Conservation (phyloP, 2,888 invertebrate species). For the Synergus gifuensis region DNA sequence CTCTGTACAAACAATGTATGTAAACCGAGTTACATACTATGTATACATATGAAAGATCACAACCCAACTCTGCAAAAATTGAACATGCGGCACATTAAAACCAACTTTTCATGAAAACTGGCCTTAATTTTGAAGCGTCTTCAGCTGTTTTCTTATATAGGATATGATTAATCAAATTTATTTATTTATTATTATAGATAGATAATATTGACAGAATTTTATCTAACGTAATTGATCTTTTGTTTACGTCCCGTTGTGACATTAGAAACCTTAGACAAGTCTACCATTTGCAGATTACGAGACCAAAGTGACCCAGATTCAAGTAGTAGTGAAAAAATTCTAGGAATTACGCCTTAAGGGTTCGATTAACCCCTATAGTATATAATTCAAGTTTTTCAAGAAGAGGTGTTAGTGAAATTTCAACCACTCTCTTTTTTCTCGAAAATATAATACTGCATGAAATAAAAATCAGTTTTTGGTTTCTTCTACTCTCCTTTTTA, state of each 20-base stretch:
- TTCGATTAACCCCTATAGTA: not conserved
- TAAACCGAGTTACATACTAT: too few species aligned
- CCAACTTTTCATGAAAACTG: too few species aligned
- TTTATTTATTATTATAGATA: not conserved
- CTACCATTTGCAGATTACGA: conserved; percentile 32
- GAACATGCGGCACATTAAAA: too few species aligned
- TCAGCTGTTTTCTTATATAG: too few species aligned
- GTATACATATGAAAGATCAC: too few species aligned
- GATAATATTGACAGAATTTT: not conserved
- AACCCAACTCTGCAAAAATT: too few species aligned
- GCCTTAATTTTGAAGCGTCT: too few species aligned
- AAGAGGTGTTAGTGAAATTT: not conserved
- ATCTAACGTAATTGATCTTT: conserved; percentile 2
- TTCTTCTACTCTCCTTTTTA: not conserved
- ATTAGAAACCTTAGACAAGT: conserved; percentile 38
- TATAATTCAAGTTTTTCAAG: not conserved
- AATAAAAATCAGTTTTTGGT: not conserved
- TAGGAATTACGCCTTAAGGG: not conserved
- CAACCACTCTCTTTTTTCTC: not conserved
- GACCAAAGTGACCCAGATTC: conserved; percentile 38
- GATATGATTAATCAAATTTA: too few species aligned
- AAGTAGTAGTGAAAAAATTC: conserved; percentile 15
- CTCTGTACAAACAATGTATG: too few species aligned
- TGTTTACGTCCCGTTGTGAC: conserved; percentile 25
- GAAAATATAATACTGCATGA: not conserved